phyloP scores from a whole-genome alignment of 2,888 invertebrate genomes.

The Gymnoscelis rufifasciata region DNA sequence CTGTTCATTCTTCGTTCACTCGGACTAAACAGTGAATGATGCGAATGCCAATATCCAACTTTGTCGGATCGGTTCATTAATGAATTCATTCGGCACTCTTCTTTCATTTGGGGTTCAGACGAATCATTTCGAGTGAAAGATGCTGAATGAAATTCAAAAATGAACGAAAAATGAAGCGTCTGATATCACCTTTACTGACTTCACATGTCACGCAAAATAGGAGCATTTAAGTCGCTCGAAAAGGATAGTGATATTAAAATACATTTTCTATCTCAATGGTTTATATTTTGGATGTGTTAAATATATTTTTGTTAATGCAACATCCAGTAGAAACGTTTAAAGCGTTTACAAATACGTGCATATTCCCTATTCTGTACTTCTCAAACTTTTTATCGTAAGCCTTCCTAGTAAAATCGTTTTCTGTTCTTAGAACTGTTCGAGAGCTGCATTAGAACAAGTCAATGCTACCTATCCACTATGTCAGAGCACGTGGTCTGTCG shows the following conservation, averaged over 20 bases:
- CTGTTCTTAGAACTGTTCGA: slow-evolving; percentile 49
- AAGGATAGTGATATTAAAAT: too few species aligned
- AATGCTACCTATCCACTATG: not conserved
- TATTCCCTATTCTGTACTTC: too few species aligned
- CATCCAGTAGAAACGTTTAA: too few species aligned
- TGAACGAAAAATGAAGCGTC: not conserved
- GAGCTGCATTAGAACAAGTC: slow-evolving; percentile 44
- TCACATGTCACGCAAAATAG: too few species aligned
- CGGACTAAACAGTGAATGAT: not conserved
- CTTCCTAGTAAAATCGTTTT: too few species aligned
- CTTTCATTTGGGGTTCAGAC: too few species aligned
- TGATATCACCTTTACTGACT: not conserved
- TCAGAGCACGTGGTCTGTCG: not conserved
- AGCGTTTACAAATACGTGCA: too few species aligned
- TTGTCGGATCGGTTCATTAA: not conserved
- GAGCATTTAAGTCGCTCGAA: too few species aligned
- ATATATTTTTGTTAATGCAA: too few species aligned
- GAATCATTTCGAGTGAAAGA: not conserved
- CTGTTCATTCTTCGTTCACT: not conserved
- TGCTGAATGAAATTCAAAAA: not conserved
- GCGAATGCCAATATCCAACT: not conserved
- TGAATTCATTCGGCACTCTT: not conserved
- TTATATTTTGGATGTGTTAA: too few species aligned
- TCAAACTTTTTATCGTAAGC: too few species aligned
- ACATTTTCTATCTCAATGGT: too few species aligned